Evolutionary conservation across 2,888 invertebrate species (phyloP).

Genomic region (Pachliopta kotzebuea): DNA sequence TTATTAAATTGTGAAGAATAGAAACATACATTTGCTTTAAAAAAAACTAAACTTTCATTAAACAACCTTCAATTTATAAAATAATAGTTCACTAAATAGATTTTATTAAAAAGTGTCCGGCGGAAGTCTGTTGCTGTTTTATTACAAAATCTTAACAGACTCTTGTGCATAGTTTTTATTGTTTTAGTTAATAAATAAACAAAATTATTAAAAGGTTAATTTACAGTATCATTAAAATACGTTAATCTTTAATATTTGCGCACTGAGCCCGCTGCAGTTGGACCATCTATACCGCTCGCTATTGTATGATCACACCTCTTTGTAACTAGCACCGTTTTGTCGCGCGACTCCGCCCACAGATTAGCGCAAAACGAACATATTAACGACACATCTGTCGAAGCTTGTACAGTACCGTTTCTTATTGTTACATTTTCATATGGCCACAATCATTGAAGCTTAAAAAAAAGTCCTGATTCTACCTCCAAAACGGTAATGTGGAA

Average conservation of each 20-base stretch:
- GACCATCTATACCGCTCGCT: conserved; percentile 19
- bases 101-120: too few species aligned
- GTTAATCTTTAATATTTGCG: conserved; percentile 25
- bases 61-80: background rate
- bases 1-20: conserved; percentile 21
- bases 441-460: background rate
- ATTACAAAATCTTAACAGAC: too few species aligned
- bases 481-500: too few species aligned
- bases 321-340: conserved; percentile 30
- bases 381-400: conserved; percentile 45
- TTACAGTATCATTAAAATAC: conserved; percentile 17
- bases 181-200: background rate
- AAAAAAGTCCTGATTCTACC: background rate
- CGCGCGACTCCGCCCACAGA: conserved; percentile 49
- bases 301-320: conserved; percentile 30
- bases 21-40: conserved; percentile 2
- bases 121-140: too few species aligned
- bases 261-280: conserved; percentile 24
- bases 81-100: background rate
- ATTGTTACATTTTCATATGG: conserved; percentile 26
- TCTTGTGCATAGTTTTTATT: too few species aligned
- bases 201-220: background rate
- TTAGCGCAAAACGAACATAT: conserved; percentile 39
- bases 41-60: background rate
- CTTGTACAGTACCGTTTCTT: conserved; percentile 25